A percentile compares a stretch with the other conserved stretches of the same genome.
phyloP scores from a whole-genome alignment of 2,797 vertebrate genomes.

The Cyclura pinguis region DNA sequence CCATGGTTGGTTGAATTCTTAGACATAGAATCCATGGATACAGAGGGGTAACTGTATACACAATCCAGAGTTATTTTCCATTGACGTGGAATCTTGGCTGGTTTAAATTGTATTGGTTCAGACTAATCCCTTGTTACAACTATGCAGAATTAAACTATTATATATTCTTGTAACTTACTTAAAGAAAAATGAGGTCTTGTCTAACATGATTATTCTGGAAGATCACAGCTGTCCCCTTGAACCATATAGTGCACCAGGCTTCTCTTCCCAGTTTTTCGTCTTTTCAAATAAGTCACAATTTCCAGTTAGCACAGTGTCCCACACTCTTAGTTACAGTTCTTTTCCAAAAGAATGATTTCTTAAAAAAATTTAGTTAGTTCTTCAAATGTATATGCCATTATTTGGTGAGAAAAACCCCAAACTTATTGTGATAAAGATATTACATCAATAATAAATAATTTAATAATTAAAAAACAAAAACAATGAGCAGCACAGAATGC shows the following conservation, averaged over 20 bases:
- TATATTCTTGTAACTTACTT: constrained; percentile 68
- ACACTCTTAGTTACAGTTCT: not conserved
- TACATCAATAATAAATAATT: not conserved
- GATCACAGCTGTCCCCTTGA: constrained; percentile 57
- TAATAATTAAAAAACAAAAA: not conserved
- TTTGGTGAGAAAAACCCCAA: not conserved
- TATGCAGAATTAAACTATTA: constrained; percentile 61
- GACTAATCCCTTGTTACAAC: constrained; percentile 47
- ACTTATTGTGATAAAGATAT: too few species aligned
- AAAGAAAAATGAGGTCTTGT: constrained; percentile 68
- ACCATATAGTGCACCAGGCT: constrained; percentile 59
- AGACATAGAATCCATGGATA: too few species aligned
- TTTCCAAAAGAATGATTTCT: not conserved
- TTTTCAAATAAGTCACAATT: not conserved
- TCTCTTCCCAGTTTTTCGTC: not conserved
- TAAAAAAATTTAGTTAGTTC: not conserved
- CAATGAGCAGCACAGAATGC: not conserved
- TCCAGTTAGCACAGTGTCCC: not conserved
- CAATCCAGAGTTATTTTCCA: constrained; percentile 21
- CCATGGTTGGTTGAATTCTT: too few species aligned
- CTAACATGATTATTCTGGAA: constrained; percentile 63
- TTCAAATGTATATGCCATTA: not conserved
- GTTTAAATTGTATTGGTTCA: constrained; percentile 42
- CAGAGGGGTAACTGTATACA: not conserved
- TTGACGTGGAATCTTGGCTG: constrained; percentile 34